Evolutionary conservation across 2,113 vertebrate genomes (phyloP).

Genomic region (Acinonyx jubatus): DNA sequence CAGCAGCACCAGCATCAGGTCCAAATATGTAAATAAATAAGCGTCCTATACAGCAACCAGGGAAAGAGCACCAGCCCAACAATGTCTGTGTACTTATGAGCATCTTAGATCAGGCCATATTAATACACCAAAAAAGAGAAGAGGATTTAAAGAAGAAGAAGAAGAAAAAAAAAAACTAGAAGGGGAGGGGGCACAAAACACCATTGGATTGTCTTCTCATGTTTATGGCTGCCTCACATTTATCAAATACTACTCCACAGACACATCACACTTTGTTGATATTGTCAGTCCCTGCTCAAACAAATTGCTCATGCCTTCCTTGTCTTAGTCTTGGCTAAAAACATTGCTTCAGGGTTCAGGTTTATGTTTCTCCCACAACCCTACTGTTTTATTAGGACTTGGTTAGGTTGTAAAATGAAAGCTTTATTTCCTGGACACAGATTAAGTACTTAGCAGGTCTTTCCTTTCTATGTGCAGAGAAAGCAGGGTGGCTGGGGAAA

Average conservation of each 20-base stretch:
- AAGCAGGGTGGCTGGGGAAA: not conserved
- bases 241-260: slow-evolving; percentile 64
- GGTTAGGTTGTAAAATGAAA: slow-evolving; percentile 40
- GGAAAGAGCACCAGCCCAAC: slow-evolving; percentile 6
- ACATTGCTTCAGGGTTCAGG: slow-evolving; percentile 48
- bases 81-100: not conserved
- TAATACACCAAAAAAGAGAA: slow-evolving; percentile 1
- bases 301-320: slow-evolving; percentile 66
- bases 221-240: slow-evolving; percentile 73
- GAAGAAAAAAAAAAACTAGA: not conserved
- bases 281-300: slow-evolving; percentile 73
- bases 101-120: slow-evolving; percentile 40
- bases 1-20: slow-evolving; percentile 76
- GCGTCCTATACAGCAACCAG: slow-evolving; percentile 38
- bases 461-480: not conserved
- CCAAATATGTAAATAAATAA: slow-evolving; percentile 61
- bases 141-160: not conserved
- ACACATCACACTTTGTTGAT: slow-evolving; percentile 75
- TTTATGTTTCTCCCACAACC: slow-evolving; percentile 34
- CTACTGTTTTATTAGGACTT: slow-evolving; percentile 58
- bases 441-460: slow-evolving; percentile 59
- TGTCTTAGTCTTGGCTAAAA: slow-evolving; percentile 43
- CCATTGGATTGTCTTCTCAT: slow-evolving; percentile 36
- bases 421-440: slow-evolving; percentile 40
- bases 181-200: not conserved